phyloP scores from a whole-genome alignment of 2,888 invertebrate genomes.

The Agriopis leucophaearia region DNA sequence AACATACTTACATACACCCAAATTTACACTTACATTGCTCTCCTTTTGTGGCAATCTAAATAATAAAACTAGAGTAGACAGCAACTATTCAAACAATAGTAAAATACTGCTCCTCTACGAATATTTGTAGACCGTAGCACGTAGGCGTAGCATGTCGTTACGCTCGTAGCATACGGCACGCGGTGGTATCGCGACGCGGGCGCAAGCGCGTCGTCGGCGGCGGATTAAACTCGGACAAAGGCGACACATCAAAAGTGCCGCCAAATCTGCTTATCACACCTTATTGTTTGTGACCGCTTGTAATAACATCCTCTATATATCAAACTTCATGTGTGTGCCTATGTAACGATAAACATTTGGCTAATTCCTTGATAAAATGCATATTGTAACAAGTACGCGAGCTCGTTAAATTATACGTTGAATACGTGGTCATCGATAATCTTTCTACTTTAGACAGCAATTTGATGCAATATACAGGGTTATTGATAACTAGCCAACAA shows the following conservation, averaged over 20 bases:
- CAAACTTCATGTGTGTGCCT: constrained; percentile 62
- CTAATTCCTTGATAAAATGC: constrained; percentile 43
- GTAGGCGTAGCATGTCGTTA: constrained; percentile 52
- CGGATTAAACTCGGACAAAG: constrained; percentile 80
- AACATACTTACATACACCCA: too few relatives aligned
- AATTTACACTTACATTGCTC: too few relatives aligned
- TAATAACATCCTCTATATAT: constrained; percentile 79
- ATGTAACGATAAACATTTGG: constrained; percentile 58
- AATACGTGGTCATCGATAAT: constrained; percentile 6
- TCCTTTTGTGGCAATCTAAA: too few relatives aligned
- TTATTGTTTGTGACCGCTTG: constrained; percentile 78
- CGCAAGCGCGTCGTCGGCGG: constrained; percentile 55
- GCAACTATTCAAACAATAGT: background rate
- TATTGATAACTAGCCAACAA: too few relatives aligned
- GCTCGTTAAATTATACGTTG: background rate
- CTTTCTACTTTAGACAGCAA: background rate
- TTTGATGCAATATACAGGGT: background rate
- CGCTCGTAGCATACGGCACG: constrained; percentile 31
- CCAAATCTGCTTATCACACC: constrained; percentile 81
- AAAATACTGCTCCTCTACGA: constrained; percentile 40
- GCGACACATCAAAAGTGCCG: constrained; percentile 80
- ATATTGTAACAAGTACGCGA: constrained; percentile 11
- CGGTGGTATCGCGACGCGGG: constrained; percentile 3
- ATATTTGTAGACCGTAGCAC: constrained; percentile 50
- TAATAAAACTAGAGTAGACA: background rate